Base-by-base conservation (phyloP, 92 coral and sea anemone species). In the Paragorgia papillata region DNA sequence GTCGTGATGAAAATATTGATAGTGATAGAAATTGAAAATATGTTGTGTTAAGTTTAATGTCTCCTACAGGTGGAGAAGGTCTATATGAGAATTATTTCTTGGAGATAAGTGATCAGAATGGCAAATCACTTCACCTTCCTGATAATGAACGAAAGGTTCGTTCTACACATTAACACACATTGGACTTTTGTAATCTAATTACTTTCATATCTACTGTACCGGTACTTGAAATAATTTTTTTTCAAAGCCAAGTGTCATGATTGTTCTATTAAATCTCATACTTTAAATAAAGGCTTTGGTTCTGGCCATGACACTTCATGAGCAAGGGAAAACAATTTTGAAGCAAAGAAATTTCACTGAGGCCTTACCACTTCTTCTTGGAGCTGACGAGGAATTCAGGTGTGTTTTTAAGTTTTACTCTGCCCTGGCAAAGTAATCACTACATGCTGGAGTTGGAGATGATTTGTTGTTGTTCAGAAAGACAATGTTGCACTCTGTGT, bases 381-480 rank as follows among this genome's bases (percentile, higher is more conserved):
- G 89, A 34, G 93, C 96, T 61, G 97, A 93, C 74, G 89, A 84
- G 53, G 97, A 93, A 69, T 93, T 90, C 65, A 83, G 90, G 97
- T 92, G 29, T 10, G 82, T 62, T 25, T 61, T 27, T 25, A 9
- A 37, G 2, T 20, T 2, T n/a, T 7, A 20, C 4, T 77, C 21
- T 18, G 10, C 18, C 43, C n/a, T n/a, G n/a, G n/a, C n/a, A n/a
- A n/a, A n/a, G n/a, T n/a, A n/a, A n/a, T n/a, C n/a, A n/a, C n/a
- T n/a, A n/a, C n/a, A n/a, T n/a, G n/a, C n/a, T n/a, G n/a, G n/a
- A n/a, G n/a, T n/a, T n/a, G n/a, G n/a, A n/a, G n/a, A n/a, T n/a
- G n/a, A n/a, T n/a, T n/a, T n/a, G n/a, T n/a, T n/a, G n/a, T n/a
- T n/a, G n/a, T n/a, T n/a, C n/a, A n/a, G n/a, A n/a, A n/a, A n/a